Evolutionary conservation across 1,140 invertebrate species (phyloP).

Genomic region (Heliothis virescens): DNA sequence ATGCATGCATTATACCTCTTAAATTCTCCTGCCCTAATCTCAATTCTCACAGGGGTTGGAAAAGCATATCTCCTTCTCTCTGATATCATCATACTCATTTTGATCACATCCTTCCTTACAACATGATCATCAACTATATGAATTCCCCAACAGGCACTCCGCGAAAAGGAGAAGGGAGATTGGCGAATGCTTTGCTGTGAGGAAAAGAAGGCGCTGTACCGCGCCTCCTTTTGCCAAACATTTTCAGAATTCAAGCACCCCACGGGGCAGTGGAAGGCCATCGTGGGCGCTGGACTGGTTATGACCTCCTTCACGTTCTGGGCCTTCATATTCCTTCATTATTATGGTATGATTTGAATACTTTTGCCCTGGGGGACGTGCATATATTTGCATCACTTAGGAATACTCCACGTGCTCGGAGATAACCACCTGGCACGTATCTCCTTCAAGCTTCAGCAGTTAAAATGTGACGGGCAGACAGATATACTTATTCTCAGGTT

Average conservation of each 20-base stretch:
- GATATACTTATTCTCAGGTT: too few species aligned
- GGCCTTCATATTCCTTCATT: conserved; percentile 89
- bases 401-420: too few species aligned
- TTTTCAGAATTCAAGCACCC: conserved; percentile 95
- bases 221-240: conserved; percentile 97
- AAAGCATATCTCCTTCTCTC: too few species aligned
- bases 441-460: too few species aligned
- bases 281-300: conserved; percentile 87
- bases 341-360: conserved; percentile 88
- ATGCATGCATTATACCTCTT: too few species aligned
- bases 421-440: too few species aligned
- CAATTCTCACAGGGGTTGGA: too few species aligned
- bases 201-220: conserved; percentile 97
- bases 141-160: conserved; percentile 87
- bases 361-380: not conserved
- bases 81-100: too few species aligned
- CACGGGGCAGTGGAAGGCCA: conserved; percentile 95
- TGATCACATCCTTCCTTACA: too few species aligned
- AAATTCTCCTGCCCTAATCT: too few species aligned
- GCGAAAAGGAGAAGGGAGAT: conserved; percentile 97
- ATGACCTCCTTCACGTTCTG: conserved; percentile 88
- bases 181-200: conserved; percentile 96
- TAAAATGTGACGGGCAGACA: too few species aligned
- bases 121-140: not conserved
- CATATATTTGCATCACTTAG: not conserved